Evolutionary conservation across 2,888 invertebrate species (phyloP).

Genomic region (Cabera pusaria): DNA sequence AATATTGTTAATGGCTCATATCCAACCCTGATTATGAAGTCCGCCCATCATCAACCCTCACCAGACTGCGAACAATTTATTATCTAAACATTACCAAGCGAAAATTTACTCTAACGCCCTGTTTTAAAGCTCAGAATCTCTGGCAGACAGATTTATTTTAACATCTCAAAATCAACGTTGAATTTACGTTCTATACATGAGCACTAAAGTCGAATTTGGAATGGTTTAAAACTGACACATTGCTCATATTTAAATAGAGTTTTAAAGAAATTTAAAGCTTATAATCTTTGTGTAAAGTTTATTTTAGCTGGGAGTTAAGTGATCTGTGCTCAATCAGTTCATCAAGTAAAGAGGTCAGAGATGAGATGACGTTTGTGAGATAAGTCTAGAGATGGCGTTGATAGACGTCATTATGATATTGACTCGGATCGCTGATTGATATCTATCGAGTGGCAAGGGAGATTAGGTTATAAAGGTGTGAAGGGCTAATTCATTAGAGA

Average conservation of each 20-base stretch:
- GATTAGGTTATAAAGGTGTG: too few species aligned
- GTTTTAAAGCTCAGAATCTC: constrained; percentile 1
- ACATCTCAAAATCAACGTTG: too few species aligned
- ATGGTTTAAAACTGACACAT: not conserved
- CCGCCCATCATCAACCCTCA: constrained; percentile 23
- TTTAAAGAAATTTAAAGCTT: constrained; percentile 3
- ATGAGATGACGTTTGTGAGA: constrained; percentile 4
- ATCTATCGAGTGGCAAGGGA: too few species aligned
- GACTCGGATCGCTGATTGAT: not conserved
- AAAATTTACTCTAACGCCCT: constrained; percentile 6
- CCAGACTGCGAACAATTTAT: constrained; percentile 10
- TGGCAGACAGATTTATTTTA: too few species aligned
- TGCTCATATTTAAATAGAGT: not conserved
- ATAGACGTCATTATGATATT: constrained; percentile 7
- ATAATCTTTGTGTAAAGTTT: not conserved
- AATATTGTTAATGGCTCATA: constrained; percentile 23
- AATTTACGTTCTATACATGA: constrained; percentile 2
- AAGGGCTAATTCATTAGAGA: too few species aligned
- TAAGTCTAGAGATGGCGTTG: constrained; percentile 4
- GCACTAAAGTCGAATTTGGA: constrained; percentile 5
- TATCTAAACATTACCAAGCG: not conserved
- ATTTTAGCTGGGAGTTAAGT: not conserved
- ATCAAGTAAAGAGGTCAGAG: constrained; percentile 12
- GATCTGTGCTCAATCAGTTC: constrained; percentile 10
- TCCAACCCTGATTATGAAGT: constrained; percentile 20